A percentile compares a stretch with the other conserved stretches of the same genome.
Evolutionary conservation across 1,140 invertebrate genomes (phyloP).

Genomic region (Drosophila seguyi): DNA sequence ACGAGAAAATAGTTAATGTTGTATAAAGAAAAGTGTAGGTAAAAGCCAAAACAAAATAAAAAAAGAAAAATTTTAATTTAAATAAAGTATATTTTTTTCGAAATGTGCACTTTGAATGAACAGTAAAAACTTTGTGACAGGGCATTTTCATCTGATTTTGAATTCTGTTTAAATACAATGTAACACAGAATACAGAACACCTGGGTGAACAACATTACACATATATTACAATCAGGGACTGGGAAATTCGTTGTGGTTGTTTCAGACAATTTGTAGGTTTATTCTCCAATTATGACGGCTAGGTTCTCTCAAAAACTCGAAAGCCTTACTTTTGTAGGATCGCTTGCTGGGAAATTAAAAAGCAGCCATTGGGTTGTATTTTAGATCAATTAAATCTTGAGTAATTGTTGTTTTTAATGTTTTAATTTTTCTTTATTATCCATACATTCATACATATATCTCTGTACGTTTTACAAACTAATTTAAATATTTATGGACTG

Average conservation of each 20-base stretch:
- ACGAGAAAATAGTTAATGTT: conserved; percentile 58
- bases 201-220: too few species aligned
- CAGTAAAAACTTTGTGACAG: background rate
- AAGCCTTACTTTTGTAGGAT: background rate
- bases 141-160: background rate
- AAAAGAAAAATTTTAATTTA: background rate
- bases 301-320: background rate
- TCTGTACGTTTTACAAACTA: conserved; percentile 73
- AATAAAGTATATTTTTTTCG: conserved; percentile 47
- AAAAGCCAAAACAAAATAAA: conserved; percentile 27
- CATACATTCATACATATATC: conserved; percentile 59
- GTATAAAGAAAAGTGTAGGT: conserved; percentile 49
- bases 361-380: background rate
- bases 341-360: background rate
- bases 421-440: conserved; percentile 68
- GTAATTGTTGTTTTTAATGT: conserved; percentile 1
- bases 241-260: too few species aligned
- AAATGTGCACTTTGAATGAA: background rate
- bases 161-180: too few species aligned
- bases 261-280: too few species aligned
- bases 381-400: background rate
- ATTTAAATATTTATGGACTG: conserved; percentile 84
- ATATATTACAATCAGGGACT: too few species aligned
- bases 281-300: too few species aligned
- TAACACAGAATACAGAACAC: too few species aligned